These are phyloP conservation scores for Premnoplex brunnescens DNA, from an alignment of 2,797 vertebrate species.

Conservation along the genomic window DNA sequence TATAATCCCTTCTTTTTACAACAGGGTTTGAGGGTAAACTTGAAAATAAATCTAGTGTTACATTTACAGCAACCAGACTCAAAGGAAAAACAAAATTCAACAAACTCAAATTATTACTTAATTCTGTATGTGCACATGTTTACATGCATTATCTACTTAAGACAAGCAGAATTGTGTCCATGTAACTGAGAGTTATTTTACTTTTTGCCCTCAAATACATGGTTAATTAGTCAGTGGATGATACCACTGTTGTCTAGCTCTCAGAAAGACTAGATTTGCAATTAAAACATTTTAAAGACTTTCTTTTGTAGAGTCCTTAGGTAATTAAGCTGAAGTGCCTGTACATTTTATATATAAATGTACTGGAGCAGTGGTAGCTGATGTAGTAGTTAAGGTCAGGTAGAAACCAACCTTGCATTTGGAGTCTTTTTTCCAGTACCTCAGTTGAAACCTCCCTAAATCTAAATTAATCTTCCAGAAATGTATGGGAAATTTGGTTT, in stretches of 20 bases:
- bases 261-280: slow-evolving; percentile 46
- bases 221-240: slow-evolving; percentile 38
- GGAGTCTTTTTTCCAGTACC: slow-evolving; percentile 27
- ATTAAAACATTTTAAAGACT: slow-evolving; percentile 57
- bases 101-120: slow-evolving; percentile 27
- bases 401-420: slow-evolving; percentile 49
- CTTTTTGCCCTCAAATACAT: neutral
- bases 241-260: slow-evolving; percentile 21
- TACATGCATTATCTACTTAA: slow-evolving; percentile 9
- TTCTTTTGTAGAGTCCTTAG: slow-evolving; percentile 41
- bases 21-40: slow-evolving; percentile 47
- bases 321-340: slow-evolving; percentile 53
- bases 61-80: slow-evolving; percentile 40
- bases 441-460: slow-evolving; percentile 27
- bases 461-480: slow-evolving; percentile 63
- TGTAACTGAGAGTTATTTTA: neutral
- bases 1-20: neutral
- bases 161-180: neutral
- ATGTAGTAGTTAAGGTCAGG: slow-evolving; percentile 48
- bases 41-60: slow-evolving; percentile 46
- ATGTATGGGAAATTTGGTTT: slow-evolving; percentile 48
- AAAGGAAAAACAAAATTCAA: slow-evolving; percentile 28
- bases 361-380: slow-evolving; percentile 14
- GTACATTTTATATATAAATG: slow-evolving; percentile 29
- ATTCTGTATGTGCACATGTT: slow-evolving; percentile 34